Evolutionary conservation across 2,888 invertebrate species (phyloP), one percentile per base, ranked within the genome.

Genomic region (Torymus tubicola): DNA sequence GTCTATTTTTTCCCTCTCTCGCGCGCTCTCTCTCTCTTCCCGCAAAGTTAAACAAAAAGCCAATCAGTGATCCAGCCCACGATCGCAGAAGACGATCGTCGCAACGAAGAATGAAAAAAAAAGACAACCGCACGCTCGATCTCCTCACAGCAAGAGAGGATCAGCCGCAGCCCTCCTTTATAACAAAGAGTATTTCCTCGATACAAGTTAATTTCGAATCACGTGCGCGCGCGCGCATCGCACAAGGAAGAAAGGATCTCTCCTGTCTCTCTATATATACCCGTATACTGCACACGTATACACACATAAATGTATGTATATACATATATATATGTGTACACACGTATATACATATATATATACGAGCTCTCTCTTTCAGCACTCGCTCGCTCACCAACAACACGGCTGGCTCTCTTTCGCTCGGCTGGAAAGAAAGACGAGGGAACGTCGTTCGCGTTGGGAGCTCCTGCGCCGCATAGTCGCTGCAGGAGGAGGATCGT

Each of bases 201-300:
- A 74, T 79, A 74, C 79, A 42, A 80, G 79, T 80, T 75, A 74
- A 80, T 74, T 80, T 80, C 21, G 65, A 74, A 80, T 80, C 74
- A 68, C 68, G 78, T 68, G n/a, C n/a, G n/a, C n/a, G n/a, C n/a
- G 60, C 79, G 61, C 74, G 42, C 69, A 31, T 31, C 31, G 31
- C 79, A 67, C 64, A 31, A 74, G 79, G 58, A 74, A 58, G 74
- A 80, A 74, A 75, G 79, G 70, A 78, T 78, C 71, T 16, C 61
- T 70, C 52, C 11, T 13, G 2, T 31, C 31, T 31, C 31, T 31
- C 31, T 31, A 1, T 2, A 31, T 31, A 31, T 31, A 31, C 31
- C 31, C 31, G 31, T 8, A 4, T 31, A 2, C 18, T 55, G 10
- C n/a, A n/a, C n/a, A n/a, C n/a, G n/a, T n/a, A n/a, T n/a, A n/a